These are phyloP conservation scores for Cosmopolites sordidus DNA, from an alignment of 2,888 invertebrate genomes.

Conservation along the genomic window DNA sequence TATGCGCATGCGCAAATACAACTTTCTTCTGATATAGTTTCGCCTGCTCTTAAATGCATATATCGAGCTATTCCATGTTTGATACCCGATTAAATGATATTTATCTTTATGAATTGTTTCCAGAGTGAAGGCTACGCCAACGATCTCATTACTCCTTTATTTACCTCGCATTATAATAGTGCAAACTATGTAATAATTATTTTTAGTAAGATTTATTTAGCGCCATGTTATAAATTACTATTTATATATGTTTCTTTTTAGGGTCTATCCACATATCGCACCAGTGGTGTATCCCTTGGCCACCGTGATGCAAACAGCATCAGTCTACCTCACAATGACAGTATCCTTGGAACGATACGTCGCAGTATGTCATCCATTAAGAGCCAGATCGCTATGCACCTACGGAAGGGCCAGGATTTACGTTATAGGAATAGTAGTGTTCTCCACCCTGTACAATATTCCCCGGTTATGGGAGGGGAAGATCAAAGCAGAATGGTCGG, in stretches of 20 bases:
- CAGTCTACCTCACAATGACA: constrained; percentile 86
- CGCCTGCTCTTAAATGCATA: too few species aligned
- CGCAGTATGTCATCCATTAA: constrained; percentile 86
- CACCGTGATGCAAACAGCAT: constrained; percentile 85
- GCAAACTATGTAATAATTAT: too few species aligned
- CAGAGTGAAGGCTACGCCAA: too few species aligned
- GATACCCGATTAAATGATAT: too few species aligned
- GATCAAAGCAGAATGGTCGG: constrained; percentile 44
- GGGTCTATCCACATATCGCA: constrained; percentile 76
- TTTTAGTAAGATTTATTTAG: too few species aligned
- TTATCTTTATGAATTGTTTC: too few species aligned
- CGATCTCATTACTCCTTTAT: too few species aligned
- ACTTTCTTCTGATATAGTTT: too few species aligned
- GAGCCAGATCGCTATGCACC: constrained; percentile 86
- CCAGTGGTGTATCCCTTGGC: constrained; percentile 79
- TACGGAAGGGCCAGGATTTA: constrained; percentile 81
- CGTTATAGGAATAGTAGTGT: constrained; percentile 74
- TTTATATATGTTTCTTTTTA: constrained; percentile 59
- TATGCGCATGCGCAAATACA: too few species aligned
- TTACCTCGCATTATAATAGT: too few species aligned
- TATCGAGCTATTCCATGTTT: too few species aligned
- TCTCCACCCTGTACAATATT: constrained; percentile 81
- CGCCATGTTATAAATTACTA: too few species aligned
- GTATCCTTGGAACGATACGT: constrained; percentile 93
- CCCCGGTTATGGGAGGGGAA: constrained; percentile 72